A percentile compares a stretch with the other conserved stretches of the same genome.
These are phyloP conservation scores for Leptatherina wallacei DNA, from an alignment of 2,797 vertebrate species.

Conservation along the genomic window DNA sequence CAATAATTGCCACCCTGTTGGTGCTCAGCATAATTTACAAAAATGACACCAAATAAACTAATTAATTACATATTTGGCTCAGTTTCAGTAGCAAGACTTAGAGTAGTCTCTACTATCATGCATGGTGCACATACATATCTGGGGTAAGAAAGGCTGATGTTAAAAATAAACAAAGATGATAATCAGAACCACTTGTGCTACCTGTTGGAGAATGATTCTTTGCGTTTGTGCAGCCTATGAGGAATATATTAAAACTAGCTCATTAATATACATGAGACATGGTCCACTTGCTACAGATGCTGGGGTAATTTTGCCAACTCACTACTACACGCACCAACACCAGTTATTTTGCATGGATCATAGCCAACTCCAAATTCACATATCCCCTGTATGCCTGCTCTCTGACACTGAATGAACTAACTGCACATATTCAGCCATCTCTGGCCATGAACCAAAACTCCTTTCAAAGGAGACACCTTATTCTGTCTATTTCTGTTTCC, in stretches of 20 bases:
- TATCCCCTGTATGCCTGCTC: slow-evolving; percentile 60
- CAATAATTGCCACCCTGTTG: slow-evolving; percentile 42
- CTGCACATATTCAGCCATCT: slow-evolving; percentile 49
- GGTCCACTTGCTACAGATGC: slow-evolving; percentile 80
- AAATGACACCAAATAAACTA: slow-evolving; percentile 35
- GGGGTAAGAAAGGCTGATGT: slow-evolving; percentile 28
- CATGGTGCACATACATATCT: slow-evolving; percentile 1
- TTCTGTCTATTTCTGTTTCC: slow-evolving; percentile 29
- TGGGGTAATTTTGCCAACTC: slow-evolving; percentile 75
- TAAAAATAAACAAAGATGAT: slow-evolving; percentile 46
- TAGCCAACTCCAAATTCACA: slow-evolving; percentile 70
- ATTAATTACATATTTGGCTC: slow-evolving; percentile 32
- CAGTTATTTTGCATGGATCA: slow-evolving; percentile 77
- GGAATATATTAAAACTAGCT: slow-evolving; percentile 76
- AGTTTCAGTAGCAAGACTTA: slow-evolving; percentile 11
- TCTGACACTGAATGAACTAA: slow-evolving; percentile 53
- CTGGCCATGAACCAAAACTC: slow-evolving; percentile 40
- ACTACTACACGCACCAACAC: slow-evolving; percentile 75
- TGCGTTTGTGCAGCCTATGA: slow-evolving; percentile 68
- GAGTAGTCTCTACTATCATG: neutral
- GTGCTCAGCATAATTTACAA: slow-evolving; percentile 44
- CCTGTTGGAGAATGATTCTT: slow-evolving; percentile 71
- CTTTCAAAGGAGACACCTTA: slow-evolving; percentile 36
- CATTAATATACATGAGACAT: slow-evolving; percentile 83
- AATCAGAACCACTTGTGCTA: slow-evolving; percentile 53